A percentile compares a stretch with the other conserved stretches of the same genome.
Evolutionary conservation across 1,140 invertebrate genomes (phyloP).

Genomic region (Colletes latitarsis): DNA sequence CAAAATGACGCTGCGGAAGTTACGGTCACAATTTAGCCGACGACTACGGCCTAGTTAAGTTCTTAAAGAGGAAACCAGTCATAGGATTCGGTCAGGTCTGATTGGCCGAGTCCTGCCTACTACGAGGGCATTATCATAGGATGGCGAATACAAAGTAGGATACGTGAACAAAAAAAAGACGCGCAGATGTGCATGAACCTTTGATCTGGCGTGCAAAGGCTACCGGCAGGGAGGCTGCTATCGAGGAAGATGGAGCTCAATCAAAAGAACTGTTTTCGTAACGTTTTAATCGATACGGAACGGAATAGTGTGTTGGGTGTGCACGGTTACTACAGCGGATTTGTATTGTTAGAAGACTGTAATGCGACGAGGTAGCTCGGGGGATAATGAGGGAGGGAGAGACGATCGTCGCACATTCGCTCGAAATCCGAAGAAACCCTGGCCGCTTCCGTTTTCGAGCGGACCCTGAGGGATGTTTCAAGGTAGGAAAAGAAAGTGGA

Average conservation of each 20-base stretch:
- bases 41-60: constrained; percentile 71
- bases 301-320: constrained; percentile 52
- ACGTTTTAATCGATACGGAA: constrained; percentile 36
- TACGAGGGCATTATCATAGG: constrained; percentile 78
- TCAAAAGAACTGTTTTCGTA: constrained; percentile 70
- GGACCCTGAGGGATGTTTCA: not conserved
- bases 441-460: constrained; percentile 51
- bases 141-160: constrained; percentile 51
- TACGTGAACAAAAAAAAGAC: constrained; percentile 34
- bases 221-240: constrained; percentile 45
- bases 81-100: constrained; percentile 76
- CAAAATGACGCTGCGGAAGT: constrained; percentile 58
- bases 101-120: constrained; percentile 77
- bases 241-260: constrained; percentile 73
- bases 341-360: constrained; percentile 62
- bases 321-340: constrained; percentile 42
- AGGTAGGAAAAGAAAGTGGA: constrained; percentile 21
- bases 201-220: constrained; percentile 52
- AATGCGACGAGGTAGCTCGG: constrained; percentile 49
- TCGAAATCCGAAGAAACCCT: constrained; percentile 72
- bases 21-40: constrained; percentile 19
- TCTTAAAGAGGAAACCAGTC: constrained; percentile 75
- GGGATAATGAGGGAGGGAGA: constrained; percentile 25
- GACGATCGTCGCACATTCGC: constrained; percentile 57
- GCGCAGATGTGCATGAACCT: constrained; percentile 39